These are phyloP conservation scores for Spongilla lacustris DNA, from an alignment of 37 sponge, comb jelly and placozoan species.

Conservation along the genomic window DNA sequence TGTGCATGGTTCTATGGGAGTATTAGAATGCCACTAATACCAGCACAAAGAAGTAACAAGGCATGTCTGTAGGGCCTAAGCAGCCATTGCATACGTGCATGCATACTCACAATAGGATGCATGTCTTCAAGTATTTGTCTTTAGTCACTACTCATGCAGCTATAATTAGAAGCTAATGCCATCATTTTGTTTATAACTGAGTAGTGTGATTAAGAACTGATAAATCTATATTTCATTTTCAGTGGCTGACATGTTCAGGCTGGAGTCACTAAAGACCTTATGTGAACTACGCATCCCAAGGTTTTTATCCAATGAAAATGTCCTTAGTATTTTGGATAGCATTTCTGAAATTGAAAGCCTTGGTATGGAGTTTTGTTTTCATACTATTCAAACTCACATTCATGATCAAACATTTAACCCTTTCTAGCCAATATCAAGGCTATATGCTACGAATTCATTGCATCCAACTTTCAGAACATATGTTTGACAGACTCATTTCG, in stretches of 20 bases:
- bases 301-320: not conserved
- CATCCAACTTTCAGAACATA: conserved; percentile 5
- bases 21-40: too few relatives aligned
- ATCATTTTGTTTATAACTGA: too few relatives aligned
- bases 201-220: too few relatives aligned
- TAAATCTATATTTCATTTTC: not conserved
- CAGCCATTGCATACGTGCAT: too few relatives aligned
- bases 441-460: conserved; percentile 23
- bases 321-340: not conserved
- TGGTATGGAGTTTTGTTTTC: too few relatives aligned
- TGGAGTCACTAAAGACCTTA: conserved; percentile 1
- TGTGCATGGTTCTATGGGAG: too few relatives aligned
- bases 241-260: conserved; percentile 32
- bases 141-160: too few relatives aligned
- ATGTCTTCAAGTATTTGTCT: too few relatives aligned
- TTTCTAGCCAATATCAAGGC: not conserved
- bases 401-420: not conserved
- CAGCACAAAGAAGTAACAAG: too few relatives aligned
- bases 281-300: conserved; percentile 12
- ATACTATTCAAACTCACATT: not conserved
- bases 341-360: conserved; percentile 4
- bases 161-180: too few relatives aligned
- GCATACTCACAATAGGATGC: too few relatives aligned
- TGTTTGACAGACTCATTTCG: conserved; percentile 5
- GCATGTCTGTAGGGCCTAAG: too few relatives aligned